phyloP scores from a whole-genome alignment of 1,140 invertebrate species.

The Brevipalpus yothersi region DNA sequence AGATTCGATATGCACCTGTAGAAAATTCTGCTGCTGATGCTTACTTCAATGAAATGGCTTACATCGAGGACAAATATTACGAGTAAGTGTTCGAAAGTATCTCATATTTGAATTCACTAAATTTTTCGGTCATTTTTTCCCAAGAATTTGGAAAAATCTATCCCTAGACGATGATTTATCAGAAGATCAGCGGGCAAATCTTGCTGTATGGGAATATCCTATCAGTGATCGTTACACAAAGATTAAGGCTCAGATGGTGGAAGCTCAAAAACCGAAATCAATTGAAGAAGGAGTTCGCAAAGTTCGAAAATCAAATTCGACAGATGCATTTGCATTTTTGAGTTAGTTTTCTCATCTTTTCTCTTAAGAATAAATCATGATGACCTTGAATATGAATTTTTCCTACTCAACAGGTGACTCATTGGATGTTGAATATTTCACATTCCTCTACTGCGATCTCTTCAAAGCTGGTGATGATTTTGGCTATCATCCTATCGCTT shows the following conservation, averaged over 20 bases:
- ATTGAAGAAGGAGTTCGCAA: slow-evolving; percentile 31
- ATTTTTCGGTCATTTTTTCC: slow-evolving; percentile 1
- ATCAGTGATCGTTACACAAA: slow-evolving; percentile 94
- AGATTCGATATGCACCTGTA: slow-evolving; percentile 71
- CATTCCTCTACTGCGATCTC: slow-evolving; percentile 65
- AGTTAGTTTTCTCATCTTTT: slow-evolving; percentile 21
- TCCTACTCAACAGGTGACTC: not conserved
- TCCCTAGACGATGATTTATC: slow-evolving; percentile 72
- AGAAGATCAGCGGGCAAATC: slow-evolving; percentile 61
- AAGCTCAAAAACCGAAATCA: slow-evolving; percentile 51
- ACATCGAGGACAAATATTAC: slow-evolving; percentile 81
- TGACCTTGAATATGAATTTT: slow-evolving; percentile 1
- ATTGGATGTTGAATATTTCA: slow-evolving; percentile 42
- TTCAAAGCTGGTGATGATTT: slow-evolving; percentile 79
- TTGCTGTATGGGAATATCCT: slow-evolving; percentile 95
- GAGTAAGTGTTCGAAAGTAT: slow-evolving; percentile 22
- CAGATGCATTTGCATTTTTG: slow-evolving; percentile 69
- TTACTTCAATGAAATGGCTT: slow-evolving; percentile 82
- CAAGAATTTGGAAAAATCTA: slow-evolving; percentile 78
- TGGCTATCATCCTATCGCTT: slow-evolving; percentile 79
- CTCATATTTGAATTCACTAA: not conserved
- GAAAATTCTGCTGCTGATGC: slow-evolving; percentile 57
- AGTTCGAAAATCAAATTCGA: slow-evolving; percentile 24
- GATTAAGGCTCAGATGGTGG: slow-evolving; percentile 90
- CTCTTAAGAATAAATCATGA: not conserved